Conservation (phyloP, 2,888 invertebrate genomes). For the Allophyes oxyacanthae region DNA sequence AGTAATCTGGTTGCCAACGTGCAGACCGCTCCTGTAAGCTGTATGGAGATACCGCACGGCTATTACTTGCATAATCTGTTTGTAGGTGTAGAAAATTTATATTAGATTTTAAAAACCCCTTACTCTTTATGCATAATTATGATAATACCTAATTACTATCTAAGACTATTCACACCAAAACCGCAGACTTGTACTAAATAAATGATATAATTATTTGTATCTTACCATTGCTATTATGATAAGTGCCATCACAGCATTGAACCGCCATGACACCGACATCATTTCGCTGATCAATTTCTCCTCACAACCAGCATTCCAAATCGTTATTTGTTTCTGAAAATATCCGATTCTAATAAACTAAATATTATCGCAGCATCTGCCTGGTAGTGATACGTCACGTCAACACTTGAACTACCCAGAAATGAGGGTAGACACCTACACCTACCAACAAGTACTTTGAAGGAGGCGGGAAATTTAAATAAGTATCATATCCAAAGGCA, state of each 20-base stretch:
- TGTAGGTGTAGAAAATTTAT: not conserved
- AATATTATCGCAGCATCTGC: no score
- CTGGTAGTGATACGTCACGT: no score
- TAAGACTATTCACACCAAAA: no score
- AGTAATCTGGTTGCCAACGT: conserved; percentile 77
- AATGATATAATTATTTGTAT: not conserved
- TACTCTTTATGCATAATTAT: no score
- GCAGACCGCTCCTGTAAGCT: conserved; percentile 80
- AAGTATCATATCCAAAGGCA: no score
- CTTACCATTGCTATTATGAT: conserved; percentile 82
- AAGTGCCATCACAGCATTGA: conserved; percentile 82
- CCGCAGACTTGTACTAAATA: not conserved
- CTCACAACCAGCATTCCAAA: conserved; percentile 83
- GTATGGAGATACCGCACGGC: conserved; percentile 83
- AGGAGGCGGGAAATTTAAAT: no score
- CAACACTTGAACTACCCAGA: no score
- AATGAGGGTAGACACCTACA: no score
- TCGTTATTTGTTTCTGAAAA: conserved; percentile 75
- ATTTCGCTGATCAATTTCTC: conserved; percentile 84
- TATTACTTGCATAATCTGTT: conserved; percentile 79
- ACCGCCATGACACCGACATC: conserved; percentile 84
- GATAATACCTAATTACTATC: no score
- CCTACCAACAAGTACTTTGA: no score
- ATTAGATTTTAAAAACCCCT: no score
- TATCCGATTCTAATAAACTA: no score